Base-by-base conservation (phyloP, 2,797 vertebrate genomes). In the Platalea minor region DNA sequence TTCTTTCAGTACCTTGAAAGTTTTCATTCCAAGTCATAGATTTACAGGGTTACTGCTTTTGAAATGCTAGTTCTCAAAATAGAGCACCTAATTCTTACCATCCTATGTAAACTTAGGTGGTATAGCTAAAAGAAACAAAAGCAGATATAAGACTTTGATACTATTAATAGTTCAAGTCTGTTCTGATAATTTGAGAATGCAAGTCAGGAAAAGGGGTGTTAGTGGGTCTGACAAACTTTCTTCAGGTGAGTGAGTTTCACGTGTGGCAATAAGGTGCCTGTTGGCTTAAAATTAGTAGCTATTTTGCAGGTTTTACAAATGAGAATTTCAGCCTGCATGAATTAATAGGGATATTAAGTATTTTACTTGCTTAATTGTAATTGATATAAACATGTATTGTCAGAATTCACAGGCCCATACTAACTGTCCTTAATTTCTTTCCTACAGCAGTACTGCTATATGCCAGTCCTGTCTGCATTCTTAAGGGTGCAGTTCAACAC, bases 381-480 rank as follows among this genome's bases (percentile, higher is more conserved):
- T 98, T 98, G 98, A 98, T 98, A 98, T 99, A 98, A 99, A 99
- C 97, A 98, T 98, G 99, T 99, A 97, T 99, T 99, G 99, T 98
- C 98, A 99, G 98, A 99, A 99, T 99, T 99, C 99, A 99, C 99
- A 99, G 99, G 99, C 99, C 99, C 99, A 99, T 99, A 99, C 99
- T 99, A 99, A 99, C 99, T 99, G 99, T 99, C 99, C 99, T 99
- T 99, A 99, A 99, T 99, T 99, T 99, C 99, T 99, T 99, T 99
- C 99, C 99, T 99, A 99, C 99, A 99, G 99, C 99, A 99, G 99
- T 99, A 99, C 99, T 99, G 99, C 99, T 99, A 99, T 99, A 99
- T 99, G 99, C 99, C 99, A 99, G 99, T 99, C 99, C 99, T 99
- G 99, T 99, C 99, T 99, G 99, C 99, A 99, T 99, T 99, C 99